Evolutionary conservation across 2,888 invertebrate genomes (phyloP), one percentile per base, ranked within the genome.

Genomic region (Hypercompe scribonia): DNA sequence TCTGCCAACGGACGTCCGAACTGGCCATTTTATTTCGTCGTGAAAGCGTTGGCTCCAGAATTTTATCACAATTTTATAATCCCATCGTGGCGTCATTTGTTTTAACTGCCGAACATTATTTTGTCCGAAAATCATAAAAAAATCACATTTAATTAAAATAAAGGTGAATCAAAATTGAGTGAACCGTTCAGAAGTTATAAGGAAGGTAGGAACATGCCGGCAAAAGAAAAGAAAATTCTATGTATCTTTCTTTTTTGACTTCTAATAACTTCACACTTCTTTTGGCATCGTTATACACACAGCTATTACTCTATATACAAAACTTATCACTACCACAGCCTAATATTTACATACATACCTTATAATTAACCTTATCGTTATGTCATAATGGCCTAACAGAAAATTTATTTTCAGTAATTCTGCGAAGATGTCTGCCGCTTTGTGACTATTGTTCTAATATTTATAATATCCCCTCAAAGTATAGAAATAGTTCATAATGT

Each of bases 51-150:
- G 83, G 82, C 81, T 83, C 81, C 80, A 88, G 88, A 90, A 88
- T 92, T 90, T 89, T 82, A 87, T 90, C 89, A 83, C 90, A 91
- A 92, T 91, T 93, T 92, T 90, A 90, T 92, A 92, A 93, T 91
- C 90, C 90, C 87, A 79, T 73, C 71, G 89, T 87, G 90, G 89
- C 90, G 90, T 92, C 90, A 92, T 93, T 90, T 90, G 90, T 90
- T 92, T 91, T 90, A 90, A 91, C 88, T 90, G 89, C 84, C 88
- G 90, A 90, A 90, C 86, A 91, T 91, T 93, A 91, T 86, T 87
- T 78, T 81, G 54, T 54, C 11, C 82, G 87, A 81, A 87, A 88
- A 89, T 87, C 88, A 86, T 83, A 81, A 84, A 83, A n/a, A 90
- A 91, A 92, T 92, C 90, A 87, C 88, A 89, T 92, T 91, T 28